Percentiles rank a stretch among this genome's conserved stretches.
These are phyloP conservation scores for Scaeva pyrastri DNA, from an alignment of 2,888 invertebrate genomes.

Conservation along the genomic window DNA sequence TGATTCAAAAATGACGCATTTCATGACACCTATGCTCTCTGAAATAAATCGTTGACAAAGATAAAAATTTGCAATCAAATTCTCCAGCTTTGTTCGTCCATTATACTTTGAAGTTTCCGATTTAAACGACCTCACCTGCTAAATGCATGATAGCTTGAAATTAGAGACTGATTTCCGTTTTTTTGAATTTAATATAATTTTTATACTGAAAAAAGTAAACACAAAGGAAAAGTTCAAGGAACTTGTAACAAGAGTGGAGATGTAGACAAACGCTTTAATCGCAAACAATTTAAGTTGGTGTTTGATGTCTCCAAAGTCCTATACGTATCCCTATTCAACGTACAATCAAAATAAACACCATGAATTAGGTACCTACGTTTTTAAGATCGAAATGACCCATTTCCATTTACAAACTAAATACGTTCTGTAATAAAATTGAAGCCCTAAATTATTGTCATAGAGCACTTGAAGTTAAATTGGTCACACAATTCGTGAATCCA, in stretches of 20 bases:
- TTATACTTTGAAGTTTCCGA: constrained; percentile 29
- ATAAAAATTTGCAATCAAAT: background rate
- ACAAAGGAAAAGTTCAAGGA: background rate
- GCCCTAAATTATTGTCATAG: background rate
- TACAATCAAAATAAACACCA: too few relatives aligned
- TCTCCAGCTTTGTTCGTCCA: constrained; percentile 3
- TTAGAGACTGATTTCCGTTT: constrained; percentile 7
- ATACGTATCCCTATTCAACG: too few relatives aligned
- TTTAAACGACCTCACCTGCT: constrained; percentile 1
- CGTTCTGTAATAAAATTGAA: background rate
- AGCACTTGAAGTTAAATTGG: background rate
- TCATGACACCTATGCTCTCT: background rate
- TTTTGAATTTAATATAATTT: background rate
- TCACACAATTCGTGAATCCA: background rate
- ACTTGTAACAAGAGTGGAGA: background rate
- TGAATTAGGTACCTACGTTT: too few relatives aligned
- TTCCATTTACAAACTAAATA: background rate
- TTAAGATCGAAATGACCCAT: background rate
- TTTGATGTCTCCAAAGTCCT: too few relatives aligned
- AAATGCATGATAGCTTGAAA: constrained; percentile 11
- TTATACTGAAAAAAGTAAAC: background rate
- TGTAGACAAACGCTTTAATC: too few relatives aligned
- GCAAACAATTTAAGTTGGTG: too few relatives aligned
- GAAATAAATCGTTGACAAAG: constrained; percentile 16
- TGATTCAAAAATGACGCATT: background rate